Conservation (phyloP, 1,140 invertebrate genomes). For the Diorhabda elongata region DNA sequence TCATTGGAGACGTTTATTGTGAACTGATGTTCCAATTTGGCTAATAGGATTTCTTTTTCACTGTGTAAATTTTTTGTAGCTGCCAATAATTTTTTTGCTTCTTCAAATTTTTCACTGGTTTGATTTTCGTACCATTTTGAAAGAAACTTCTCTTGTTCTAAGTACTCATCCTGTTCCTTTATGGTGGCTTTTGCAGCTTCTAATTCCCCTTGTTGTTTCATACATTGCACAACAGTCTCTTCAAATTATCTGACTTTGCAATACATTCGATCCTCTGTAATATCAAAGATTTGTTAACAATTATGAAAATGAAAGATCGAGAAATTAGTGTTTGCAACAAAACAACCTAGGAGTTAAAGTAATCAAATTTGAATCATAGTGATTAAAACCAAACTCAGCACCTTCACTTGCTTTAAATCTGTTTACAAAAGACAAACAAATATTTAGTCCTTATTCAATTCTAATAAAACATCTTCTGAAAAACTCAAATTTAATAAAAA, state of each 20-base stretch:
- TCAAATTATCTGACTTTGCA: slow-evolving; percentile 16
- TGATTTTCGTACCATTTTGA: slow-evolving; percentile 20
- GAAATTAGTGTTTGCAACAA: background rate
- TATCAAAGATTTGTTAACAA: background rate
- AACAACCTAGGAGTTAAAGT: background rate
- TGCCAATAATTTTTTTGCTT: slow-evolving; percentile 25
- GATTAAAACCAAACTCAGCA: background rate
- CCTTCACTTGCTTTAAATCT: background rate
- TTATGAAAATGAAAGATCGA: background rate
- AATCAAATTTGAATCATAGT: background rate
- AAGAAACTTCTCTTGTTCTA: slow-evolving; percentile 27
- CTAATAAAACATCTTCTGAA: too few species aligned
- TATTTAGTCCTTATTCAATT: background rate
- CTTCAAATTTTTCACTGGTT: slow-evolving; percentile 15
- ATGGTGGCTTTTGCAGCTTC: slow-evolving; percentile 17
- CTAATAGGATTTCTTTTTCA: slow-evolving; percentile 23
- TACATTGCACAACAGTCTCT: slow-evolving; percentile 18
- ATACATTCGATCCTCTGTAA: slow-evolving; percentile 12
- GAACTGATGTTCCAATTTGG: slow-evolving; percentile 28
- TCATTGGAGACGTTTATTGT: slow-evolving; percentile 22
- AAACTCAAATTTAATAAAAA: too few species aligned
- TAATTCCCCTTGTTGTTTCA: slow-evolving; percentile 14
- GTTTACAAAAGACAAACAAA: background rate
- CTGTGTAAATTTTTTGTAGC: slow-evolving; percentile 15
- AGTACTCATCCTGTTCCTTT: slow-evolving; percentile 16